phyloP scores from a whole-genome alignment of 2,113 vertebrate genomes.

The Calidris pygmaea region DNA sequence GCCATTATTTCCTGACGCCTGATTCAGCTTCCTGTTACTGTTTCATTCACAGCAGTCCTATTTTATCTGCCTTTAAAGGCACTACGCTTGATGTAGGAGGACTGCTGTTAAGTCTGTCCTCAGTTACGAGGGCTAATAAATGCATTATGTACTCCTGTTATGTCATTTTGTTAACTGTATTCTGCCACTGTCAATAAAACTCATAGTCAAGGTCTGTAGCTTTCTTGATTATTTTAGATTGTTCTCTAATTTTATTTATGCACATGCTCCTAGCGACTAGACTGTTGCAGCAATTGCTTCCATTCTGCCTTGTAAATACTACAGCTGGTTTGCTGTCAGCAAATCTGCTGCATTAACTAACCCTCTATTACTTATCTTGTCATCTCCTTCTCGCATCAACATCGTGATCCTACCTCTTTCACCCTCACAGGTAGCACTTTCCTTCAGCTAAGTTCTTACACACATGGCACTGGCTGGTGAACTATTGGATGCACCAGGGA shows the following conservation, averaged over 20 bases:
- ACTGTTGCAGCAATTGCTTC: neutral
- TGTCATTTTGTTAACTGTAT: conserved; percentile 15
- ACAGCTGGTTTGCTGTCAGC: neutral
- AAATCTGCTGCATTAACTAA: neutral
- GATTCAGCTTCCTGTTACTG: neutral
- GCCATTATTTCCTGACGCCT: neutral
- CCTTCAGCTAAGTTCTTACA: neutral
- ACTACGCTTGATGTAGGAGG: neutral
- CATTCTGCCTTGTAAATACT: neutral
- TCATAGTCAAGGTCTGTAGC: neutral
- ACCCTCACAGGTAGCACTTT: neutral
- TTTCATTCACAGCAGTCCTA: neutral
- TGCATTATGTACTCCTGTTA: neutral
- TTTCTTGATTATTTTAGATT: conserved; percentile 17
- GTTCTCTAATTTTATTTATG: conserved; percentile 13
- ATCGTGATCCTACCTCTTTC: neutral
- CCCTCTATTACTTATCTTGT: fast-evolving
- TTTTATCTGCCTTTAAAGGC: neutral
- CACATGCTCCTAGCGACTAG: neutral
- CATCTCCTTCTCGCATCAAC: neutral
- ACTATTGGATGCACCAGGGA: neutral
- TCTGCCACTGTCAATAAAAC: conserved; percentile 26
- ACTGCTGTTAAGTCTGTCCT: conserved; percentile 7
- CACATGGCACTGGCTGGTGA: fast-evolving
- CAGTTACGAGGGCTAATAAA: neutral